Conservation (phyloP, 2,888 invertebrate species). For the Lottia scabra region DNA sequence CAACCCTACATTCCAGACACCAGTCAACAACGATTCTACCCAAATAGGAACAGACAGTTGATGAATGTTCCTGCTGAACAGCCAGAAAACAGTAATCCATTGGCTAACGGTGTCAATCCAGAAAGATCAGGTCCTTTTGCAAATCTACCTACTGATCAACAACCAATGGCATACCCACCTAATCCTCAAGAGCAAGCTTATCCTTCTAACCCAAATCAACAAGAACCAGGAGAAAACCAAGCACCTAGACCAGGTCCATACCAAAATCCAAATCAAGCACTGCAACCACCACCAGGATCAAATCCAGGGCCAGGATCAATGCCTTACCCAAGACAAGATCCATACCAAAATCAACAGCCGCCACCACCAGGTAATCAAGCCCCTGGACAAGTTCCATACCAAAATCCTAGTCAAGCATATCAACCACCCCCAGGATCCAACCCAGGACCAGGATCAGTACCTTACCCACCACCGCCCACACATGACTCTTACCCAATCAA, state of each 20-base stretch:
- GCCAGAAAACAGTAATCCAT: not conserved
- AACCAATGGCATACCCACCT: not conserved
- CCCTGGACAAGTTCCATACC: no score
- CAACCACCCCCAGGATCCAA: no score
- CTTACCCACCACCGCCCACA: no score
- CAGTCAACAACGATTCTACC: no score
- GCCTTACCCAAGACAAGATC: no score
- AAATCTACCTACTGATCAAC: not conserved
- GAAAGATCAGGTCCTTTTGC: not conserved
- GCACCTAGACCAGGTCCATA: not conserved
- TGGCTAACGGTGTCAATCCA: not conserved
- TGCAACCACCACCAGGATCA: not conserved
- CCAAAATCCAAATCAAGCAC: not conserved
- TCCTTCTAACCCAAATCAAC: not conserved
- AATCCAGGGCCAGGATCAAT: not conserved
- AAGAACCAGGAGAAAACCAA: not conserved
- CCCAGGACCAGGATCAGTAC: no score
- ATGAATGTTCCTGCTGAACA: not conserved
- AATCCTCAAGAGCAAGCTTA: not conserved
- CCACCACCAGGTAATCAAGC: no score
- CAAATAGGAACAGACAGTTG: no score
- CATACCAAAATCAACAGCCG: no score
- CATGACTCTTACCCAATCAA: no score
- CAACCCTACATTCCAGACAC: no score
- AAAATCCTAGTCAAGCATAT: no score